Base-by-base conservation (phyloP, 2,888 invertebrate species). In the Emmelina monodactyla region DNA sequence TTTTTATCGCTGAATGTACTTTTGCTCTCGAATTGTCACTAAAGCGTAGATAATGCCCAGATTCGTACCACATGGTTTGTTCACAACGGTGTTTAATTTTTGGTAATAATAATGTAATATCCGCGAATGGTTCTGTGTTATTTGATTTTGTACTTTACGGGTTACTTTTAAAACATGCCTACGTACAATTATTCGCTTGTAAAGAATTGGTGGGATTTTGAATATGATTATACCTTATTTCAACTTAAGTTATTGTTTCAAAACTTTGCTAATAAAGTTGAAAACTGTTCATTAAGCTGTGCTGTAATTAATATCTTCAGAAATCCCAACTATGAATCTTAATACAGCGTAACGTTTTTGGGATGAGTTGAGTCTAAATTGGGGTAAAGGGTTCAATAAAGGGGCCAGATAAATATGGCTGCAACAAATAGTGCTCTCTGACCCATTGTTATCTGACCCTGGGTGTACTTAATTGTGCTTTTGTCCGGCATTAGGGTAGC, bases 311-410 rank as follows among this genome's bases (percentile, higher is more conserved):
- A n/a, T n/a, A n/a, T n/a, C n/a, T n/a, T 57, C 49, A 60, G 56
- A 37, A 29, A 3, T 14, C 7, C 4, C 3, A 14, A 4, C 38
- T 50, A 58, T 14, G 29, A 13, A 29, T 14, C 12, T 14, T 14
- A 29, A 14, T 29, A 13, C 14, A 29, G 13, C 14, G 12, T 29
- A 14, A 29, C 29, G 12, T 12, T 12, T 13, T 12, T 29, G 67
- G 66, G 66, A 54, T 49, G 53, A 54, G 47, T 58, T 58, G 29
- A n/a, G 25, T 59, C 59, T 64, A 66, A 69, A 75, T 71, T 76
- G 68, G 75, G 75, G 73, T 72, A 73, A 76, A 76, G 69, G 67
- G 78, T 78, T 79, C 78, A 76, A 67, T 70, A 72, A 68, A 73
- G 58, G n/a, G 61, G 58, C 59, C 63, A 63, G 65, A 71, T 73